phyloP scores from a whole-genome alignment of 2,113 vertebrate genomes.

The Rhynchopsitta pachyrhyncha region DNA sequence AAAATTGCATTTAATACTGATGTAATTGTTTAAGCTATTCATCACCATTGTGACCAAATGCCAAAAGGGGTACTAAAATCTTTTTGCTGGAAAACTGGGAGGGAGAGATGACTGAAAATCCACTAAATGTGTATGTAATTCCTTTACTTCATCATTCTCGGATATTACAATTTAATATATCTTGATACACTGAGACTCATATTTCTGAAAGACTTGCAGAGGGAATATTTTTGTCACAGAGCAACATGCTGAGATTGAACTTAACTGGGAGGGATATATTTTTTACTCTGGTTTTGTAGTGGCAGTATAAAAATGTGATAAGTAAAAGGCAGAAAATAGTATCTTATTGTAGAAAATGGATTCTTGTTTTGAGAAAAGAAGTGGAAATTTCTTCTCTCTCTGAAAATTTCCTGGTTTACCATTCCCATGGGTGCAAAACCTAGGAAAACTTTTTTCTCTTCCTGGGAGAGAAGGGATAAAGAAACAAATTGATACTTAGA shows the following conservation, averaged over 20 bases:
- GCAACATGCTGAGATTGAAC: not conserved
- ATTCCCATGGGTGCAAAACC: not conserved
- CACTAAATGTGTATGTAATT: not conserved
- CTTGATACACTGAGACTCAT: not conserved
- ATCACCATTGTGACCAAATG: not conserved
- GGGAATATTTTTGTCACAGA: not conserved
- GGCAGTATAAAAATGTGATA: not conserved
- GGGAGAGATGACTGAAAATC: not conserved
- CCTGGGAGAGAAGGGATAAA: not conserved
- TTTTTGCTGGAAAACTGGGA: not conserved
- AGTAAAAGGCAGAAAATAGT: not conserved
- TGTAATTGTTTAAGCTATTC: not conserved
- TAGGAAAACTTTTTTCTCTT: not conserved
- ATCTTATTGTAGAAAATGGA: not conserved
- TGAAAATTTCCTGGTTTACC: not conserved
- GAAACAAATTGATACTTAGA: not conserved
- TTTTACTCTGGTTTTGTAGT: not conserved
- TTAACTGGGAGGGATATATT: not conserved
- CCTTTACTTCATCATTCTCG: not conserved
- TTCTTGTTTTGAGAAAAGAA: not conserved
- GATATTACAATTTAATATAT: not conserved
- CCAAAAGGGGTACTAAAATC: not conserved
- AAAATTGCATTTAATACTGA: not conserved
- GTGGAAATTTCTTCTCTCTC: not conserved
- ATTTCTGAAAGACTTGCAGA: not conserved